Evolutionary conservation across 2,888 invertebrate species (phyloP).

Genomic region (Hedya salicella): DNA sequence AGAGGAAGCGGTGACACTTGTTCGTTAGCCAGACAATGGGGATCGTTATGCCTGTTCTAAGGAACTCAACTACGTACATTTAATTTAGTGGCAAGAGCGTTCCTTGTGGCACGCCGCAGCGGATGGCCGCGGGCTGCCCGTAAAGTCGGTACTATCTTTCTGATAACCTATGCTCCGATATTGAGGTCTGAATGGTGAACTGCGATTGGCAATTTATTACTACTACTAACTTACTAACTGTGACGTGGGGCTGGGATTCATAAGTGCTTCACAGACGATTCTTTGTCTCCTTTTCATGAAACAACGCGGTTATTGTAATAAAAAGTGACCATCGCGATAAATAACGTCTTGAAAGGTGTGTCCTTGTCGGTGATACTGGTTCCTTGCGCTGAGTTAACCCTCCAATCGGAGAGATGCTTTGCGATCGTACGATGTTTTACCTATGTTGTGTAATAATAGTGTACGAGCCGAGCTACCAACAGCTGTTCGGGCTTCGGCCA

Average conservation of each 20-base stretch:
- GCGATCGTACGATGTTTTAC: conserved; percentile 69
- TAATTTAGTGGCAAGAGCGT: conserved; percentile 27
- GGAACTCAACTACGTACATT: conserved; percentile 27
- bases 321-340: conserved; percentile 27
- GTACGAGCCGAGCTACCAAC: conserved; percentile 54
- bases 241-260: conserved; percentile 38
- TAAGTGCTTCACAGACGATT: conserved; percentile 25
- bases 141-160: conserved; percentile 56
- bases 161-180: conserved; percentile 67
- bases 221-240: neutral
- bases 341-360: conserved; percentile 36
- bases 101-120: conserved; percentile 53
- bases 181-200: conserved; percentile 56
- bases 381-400: conserved; percentile 48
- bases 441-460: conserved; percentile 68
- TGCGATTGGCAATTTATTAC: conserved; percentile 54
- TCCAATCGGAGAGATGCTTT: conserved; percentile 49
- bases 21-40: conserved; percentile 44
- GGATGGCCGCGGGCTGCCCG: conserved; percentile 49
- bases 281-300: conserved; percentile 6
- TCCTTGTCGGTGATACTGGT: conserved; percentile 41
- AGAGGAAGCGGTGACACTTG: conserved; percentile 45
- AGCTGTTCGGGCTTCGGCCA: conserved; percentile 67
- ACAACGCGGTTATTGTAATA: conserved; percentile 20
- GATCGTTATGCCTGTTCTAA: conserved; percentile 43